Conservation (phyloP, 2,113 vertebrate genomes). For the Alligator mississippiensis region DNA sequence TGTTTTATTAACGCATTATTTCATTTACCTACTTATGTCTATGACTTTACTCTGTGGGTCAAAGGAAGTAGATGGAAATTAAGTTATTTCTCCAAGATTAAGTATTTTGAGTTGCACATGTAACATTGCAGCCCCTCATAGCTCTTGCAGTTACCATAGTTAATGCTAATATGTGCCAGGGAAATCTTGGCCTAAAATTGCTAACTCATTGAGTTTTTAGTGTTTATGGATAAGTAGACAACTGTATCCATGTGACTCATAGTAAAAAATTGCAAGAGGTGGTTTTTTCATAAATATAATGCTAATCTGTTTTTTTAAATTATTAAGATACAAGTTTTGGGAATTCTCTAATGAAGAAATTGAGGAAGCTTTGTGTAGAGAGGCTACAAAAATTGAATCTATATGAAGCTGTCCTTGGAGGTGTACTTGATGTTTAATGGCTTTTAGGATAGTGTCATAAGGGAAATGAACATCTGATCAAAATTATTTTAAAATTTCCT, state of each 20-base stretch:
- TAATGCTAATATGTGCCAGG: background rate
- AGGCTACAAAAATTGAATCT: background rate
- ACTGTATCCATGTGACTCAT: background rate
- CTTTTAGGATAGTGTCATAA: background rate
- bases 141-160: background rate
- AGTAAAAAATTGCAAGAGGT: background rate
- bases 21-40: background rate
- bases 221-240: background rate
- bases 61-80: background rate
- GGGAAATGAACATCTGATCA: background rate
- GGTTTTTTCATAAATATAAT: background rate
- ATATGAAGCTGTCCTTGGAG: background rate
- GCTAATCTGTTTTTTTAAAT: background rate
- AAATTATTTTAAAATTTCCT: background rate
- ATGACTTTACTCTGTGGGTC: background rate
- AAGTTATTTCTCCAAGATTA: too few species aligned
- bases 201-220: background rate
- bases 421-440: background rate
- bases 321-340: background rate
- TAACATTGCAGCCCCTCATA: background rate
- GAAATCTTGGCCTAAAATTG: background rate
- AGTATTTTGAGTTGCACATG: background rate
- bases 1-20: background rate
- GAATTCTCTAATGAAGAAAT: background rate
- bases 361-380: background rate